Conservation (phyloP, 2,797 vertebrate genomes). For the Chrysocyon brachyurus region DNA sequence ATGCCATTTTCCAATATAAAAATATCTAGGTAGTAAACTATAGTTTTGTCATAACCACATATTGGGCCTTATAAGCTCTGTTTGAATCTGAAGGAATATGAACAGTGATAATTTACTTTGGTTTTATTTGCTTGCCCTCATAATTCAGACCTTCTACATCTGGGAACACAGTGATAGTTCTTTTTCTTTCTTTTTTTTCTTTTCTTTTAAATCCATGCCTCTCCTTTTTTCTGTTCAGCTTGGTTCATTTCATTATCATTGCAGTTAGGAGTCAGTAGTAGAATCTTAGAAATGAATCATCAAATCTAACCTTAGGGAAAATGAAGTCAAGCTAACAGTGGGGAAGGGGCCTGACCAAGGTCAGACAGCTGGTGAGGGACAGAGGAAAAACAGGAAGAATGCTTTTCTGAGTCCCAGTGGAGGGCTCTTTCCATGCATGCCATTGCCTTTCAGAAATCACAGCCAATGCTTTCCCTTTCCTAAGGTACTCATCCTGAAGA, state of each 20-base stretch:
- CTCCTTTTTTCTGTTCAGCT: neutral
- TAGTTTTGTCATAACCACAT: neutral
- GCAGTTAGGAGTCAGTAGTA: neutral
- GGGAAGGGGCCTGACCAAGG: neutral
- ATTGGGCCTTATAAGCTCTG: neutral
- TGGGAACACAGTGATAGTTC: neutral
- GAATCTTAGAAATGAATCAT: neutral
- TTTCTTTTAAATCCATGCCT: neutral
- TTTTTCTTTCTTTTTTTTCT: neutral
- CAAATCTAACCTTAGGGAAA: neutral
- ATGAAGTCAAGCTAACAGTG: neutral
- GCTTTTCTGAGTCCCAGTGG: neutral
- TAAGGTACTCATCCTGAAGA: neutral
- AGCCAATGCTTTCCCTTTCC: neutral
- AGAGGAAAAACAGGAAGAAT: neutral
- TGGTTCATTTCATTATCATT: neutral
- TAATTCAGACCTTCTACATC: neutral
- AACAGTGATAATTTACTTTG: neutral
- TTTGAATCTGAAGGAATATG: conserved; percentile 1
- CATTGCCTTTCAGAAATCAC: neutral
- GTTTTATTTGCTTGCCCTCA: neutral
- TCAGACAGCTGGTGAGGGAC: neutral
- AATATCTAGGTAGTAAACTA: neutral
- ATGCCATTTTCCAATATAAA: neutral
- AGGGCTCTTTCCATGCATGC: neutral